Evolutionary conservation across 2,113 vertebrate genomes (phyloP), one percentile per base, ranked within the genome.

Genomic region (Scytalopus superciliaris): DNA sequence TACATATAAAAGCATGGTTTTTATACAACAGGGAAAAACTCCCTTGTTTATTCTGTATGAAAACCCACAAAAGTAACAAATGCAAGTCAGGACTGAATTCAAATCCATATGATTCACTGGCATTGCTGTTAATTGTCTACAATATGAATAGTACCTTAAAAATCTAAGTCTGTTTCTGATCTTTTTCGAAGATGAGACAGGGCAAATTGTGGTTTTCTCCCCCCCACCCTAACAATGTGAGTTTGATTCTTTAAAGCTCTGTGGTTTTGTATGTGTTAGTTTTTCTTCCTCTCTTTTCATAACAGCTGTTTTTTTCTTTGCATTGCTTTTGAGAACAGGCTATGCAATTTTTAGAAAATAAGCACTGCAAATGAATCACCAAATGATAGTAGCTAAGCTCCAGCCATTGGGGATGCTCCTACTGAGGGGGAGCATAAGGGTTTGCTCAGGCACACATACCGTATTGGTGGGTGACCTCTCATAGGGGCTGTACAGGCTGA

Each of bases 331-430:
- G 81, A 94, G 85, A 94, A 94, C 86, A 67, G 70, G 60, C 73
- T 72, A 78, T 80, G 95, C 86, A 95, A 94, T 96, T 97, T 97
- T 97, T 96, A 97, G 95, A 95, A 96, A 96, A 96, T 83, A 96
- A 28, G 35, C 60, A 50, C 79, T 84, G 56, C 92, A 94, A 94
- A 96, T 93, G 94, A 97, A 87, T 97, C 95, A 97, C 91, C 95
- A 93, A 97, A 97, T 97, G 93, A 81, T 78, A 96, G 93, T 74
- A 96, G 84, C 88, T 96, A 86, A 95, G 79, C 40, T 78, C 57
- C 80, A 93, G 74, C 81, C 95, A 94, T 87, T 85, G 93, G 94
- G 95, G 89, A 92, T 82, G 89, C 92, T 96, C 50, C 63, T 62
- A 0, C 45, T 39, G 57, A 91, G 55, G 79, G 22, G 33, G 25